Conservation (phyloP, 2,888 invertebrate genomes). For the Pheosia gnoma region DNA sequence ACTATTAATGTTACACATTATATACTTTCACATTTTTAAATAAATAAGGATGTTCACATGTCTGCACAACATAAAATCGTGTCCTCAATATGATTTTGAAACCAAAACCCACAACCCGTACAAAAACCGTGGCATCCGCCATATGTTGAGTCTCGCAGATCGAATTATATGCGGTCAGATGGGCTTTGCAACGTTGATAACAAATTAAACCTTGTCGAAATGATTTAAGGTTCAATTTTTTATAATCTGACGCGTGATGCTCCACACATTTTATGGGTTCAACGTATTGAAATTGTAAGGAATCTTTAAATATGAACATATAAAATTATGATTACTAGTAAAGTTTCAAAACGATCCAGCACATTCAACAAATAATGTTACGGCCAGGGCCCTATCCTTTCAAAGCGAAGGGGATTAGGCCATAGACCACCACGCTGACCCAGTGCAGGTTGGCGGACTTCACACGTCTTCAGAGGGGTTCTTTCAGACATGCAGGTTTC, state of each 20-base stretch:
- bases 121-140: conserved; percentile 61
- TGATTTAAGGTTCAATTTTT: conserved; percentile 23
- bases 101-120: conserved; percentile 43
- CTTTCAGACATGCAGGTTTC: too few species aligned
- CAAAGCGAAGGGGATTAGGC: too few species aligned
- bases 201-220: conserved; percentile 24
- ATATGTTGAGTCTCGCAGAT: conserved; percentile 54
- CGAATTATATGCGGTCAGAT: conserved; percentile 56
- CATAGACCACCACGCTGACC: too few species aligned
- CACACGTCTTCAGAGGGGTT: too few species aligned
- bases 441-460: too few species aligned
- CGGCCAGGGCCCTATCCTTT: too few species aligned
- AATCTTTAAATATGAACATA: conserved; percentile 19
- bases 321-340: too few species aligned
- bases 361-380: too few species aligned
- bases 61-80: conserved; percentile 7
- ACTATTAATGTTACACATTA: too few species aligned
- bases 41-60: background rate
- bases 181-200: conserved; percentile 13
- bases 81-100: conserved; percentile 32
- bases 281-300: conserved; percentile 33
- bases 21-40: background rate
- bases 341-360: too few species aligned
- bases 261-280: background rate
- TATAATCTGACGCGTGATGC: background rate